phyloP scores from a whole-genome alignment of 2,113 vertebrate genomes.

The Sinocyclocheilus anophthalmus region DNA sequence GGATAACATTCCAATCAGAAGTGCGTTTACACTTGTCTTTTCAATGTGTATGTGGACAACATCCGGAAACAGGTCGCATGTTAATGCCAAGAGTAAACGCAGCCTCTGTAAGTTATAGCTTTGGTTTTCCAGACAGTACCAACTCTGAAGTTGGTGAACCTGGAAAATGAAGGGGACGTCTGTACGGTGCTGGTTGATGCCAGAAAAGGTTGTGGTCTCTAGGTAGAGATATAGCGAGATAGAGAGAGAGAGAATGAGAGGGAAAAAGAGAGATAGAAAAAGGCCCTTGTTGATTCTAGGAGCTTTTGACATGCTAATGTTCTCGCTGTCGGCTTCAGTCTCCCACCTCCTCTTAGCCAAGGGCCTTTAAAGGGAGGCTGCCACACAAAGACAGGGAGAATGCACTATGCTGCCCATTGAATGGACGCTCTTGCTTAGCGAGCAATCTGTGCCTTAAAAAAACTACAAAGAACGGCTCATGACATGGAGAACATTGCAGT shows the following conservation, averaged over 20 bases:
- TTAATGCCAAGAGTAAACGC: no score
- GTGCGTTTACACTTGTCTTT: no score
- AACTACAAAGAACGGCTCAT: conserved; percentile 9
- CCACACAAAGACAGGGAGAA: conserved; percentile 50
- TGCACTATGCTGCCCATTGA: conserved; percentile 41
- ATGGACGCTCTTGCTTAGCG: conserved; percentile 37
- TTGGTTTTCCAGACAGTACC: conserved; percentile 26
- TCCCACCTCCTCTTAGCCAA: conserved; percentile 52
- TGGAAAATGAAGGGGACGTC: conserved; percentile 64
- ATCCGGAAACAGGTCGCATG: no score
- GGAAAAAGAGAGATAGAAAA: conserved; percentile 46
- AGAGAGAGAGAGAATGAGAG: conserved; percentile 40
- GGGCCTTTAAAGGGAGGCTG: conserved; percentile 57
- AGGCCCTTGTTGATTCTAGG: conserved; percentile 59
- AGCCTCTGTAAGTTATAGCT: neutral
- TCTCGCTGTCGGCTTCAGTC: conserved; percentile 62
- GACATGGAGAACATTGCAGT: conserved; percentile 38
- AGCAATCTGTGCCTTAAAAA: conserved; percentile 45
- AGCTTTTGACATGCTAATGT: conserved; percentile 81
- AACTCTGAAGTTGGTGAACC: conserved; percentile 43
- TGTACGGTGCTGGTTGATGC: conserved; percentile 69
- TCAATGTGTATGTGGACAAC: no score
- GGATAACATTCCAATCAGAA: no score
- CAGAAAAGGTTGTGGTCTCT: conserved; percentile 58
- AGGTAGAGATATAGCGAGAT: conserved; percentile 44